These are phyloP conservation scores for Macaca nemestrina DNA, from an alignment of 2,113 vertebrate genomes.

Conservation along the genomic window DNA sequence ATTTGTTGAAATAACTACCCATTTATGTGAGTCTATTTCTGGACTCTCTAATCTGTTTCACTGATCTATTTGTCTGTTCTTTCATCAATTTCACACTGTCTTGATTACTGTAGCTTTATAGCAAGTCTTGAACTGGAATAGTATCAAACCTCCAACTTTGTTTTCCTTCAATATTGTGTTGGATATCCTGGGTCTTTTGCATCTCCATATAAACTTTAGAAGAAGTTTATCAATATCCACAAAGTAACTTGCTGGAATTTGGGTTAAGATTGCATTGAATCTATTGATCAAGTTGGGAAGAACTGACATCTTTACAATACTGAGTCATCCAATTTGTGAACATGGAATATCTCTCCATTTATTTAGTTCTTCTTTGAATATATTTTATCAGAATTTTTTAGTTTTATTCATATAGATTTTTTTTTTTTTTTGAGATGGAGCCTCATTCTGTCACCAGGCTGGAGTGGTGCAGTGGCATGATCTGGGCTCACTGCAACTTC, in stretches of 20 bases:
- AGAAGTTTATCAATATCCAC: background rate
- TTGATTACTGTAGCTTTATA: background rate
- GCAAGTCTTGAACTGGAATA: background rate
- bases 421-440: too few species aligned
- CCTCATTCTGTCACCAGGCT: too few species aligned
- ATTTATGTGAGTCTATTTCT: background rate
- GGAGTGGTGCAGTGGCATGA: too few species aligned
- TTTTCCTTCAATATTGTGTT: background rate
- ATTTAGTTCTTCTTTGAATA: background rate
- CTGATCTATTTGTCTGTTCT: background rate
- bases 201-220: background rate
- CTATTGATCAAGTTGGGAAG: background rate
- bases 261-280: background rate
- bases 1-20: background rate
- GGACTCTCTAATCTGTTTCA: background rate
- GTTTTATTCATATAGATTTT: too few species aligned
- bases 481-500: too few species aligned
- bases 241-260: background rate
- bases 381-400: background rate
- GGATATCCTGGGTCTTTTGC: background rate
- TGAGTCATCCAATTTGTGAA: background rate
- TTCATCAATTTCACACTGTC: background rate
- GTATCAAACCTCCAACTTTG: background rate
- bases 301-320: background rate
- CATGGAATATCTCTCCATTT: background rate